phyloP scores from a whole-genome alignment of 2,797 vertebrate species.

The Enteromius afrohamiltoni region DNA sequence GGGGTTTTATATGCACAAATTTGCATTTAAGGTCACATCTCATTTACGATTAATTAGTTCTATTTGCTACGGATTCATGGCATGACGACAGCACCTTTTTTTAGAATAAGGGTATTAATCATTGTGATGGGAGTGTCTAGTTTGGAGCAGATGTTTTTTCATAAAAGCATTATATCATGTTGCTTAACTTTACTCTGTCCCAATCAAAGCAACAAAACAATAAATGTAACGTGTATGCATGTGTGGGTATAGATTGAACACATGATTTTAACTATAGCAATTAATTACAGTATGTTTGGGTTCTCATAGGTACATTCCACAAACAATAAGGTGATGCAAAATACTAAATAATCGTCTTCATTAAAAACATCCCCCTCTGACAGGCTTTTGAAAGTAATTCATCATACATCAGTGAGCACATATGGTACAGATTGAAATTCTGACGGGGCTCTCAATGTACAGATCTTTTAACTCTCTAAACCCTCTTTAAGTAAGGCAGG shows the following conservation, averaged over 20 bases:
- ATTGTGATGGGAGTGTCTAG: conserved; percentile 24
- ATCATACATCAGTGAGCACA: conserved; percentile 33
- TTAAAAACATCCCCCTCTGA: conserved; percentile 47
- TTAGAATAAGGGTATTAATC: conserved; percentile 33
- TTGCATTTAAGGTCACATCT: conserved; percentile 50
- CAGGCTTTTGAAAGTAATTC: conserved; percentile 43
- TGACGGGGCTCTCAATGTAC: conserved; percentile 46
- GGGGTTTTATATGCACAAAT: conserved; percentile 34
- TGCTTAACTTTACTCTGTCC: neutral
- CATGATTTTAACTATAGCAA: neutral
- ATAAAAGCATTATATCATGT: conserved; percentile 4
- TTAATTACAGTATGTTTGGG: neutral
- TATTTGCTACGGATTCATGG: conserved; percentile 24
- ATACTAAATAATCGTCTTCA: conserved; percentile 16
- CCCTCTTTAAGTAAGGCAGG: conserved; percentile 74
- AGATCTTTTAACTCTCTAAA: conserved; percentile 62
- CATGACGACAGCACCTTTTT: conserved; percentile 31
- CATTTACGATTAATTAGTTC: conserved; percentile 46
- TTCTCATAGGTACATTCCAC: conserved; percentile 8
- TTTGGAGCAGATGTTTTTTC: conserved; percentile 18
- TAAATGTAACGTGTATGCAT: neutral
- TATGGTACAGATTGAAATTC: conserved; percentile 53
- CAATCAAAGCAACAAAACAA: neutral
- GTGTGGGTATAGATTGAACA: neutral
- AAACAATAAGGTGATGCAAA: conserved; percentile 24